Conservation (phyloP, 2,113 vertebrate genomes). For the Pseudorectes ferrugineus region DNA sequence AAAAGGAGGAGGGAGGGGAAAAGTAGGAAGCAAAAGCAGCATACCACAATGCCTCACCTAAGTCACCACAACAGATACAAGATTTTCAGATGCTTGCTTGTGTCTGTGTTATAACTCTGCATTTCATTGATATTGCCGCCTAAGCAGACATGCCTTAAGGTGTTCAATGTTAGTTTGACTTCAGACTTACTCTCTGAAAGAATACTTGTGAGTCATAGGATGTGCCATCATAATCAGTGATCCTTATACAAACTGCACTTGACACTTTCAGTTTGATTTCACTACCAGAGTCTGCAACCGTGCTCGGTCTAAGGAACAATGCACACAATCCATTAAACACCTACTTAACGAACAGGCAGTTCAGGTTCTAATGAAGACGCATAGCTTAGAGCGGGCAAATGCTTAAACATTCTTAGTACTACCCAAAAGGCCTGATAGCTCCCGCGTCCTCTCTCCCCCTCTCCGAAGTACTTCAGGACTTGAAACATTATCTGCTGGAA, state of each 20-base stretch:
- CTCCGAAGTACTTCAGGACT: neutral
- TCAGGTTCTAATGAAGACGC: neutral
- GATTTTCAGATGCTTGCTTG: neutral
- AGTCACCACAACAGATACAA: neutral
- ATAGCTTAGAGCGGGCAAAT: neutral
- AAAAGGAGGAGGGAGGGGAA: accelerated
- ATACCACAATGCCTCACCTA: neutral
- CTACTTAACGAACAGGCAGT: neutral
- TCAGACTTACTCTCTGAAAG: neutral
- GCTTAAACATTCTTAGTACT: neutral
- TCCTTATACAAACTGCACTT: neutral
- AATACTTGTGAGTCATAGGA: accelerated
- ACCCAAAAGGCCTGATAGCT: neutral
- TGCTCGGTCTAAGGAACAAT: neutral
- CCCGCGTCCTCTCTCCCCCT: neutral
- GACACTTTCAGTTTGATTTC: neutral
- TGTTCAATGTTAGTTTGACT: accelerated
- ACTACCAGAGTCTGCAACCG: neutral
- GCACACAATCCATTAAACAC: neutral
- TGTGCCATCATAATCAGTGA: accelerated
- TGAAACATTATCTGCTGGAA: neutral
- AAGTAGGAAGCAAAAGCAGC: neutral
- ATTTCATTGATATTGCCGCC: neutral
- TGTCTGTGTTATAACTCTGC: neutral
- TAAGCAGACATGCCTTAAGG: neutral